phyloP scores from a whole-genome alignment of 2,888 invertebrate genomes.

The Chymomyza amoena region DNA sequence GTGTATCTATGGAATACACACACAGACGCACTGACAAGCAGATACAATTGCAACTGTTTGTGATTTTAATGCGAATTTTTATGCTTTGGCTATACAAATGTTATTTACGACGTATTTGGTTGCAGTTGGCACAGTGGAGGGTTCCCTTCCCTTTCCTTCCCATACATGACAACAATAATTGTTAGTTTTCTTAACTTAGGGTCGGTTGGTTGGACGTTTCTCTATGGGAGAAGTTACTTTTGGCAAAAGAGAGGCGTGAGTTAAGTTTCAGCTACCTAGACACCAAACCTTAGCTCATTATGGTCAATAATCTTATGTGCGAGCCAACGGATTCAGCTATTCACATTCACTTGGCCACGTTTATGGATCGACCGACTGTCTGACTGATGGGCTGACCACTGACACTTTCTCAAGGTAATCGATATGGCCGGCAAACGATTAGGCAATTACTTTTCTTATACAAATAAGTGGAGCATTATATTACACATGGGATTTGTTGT shows the following conservation, averaged over 20 bases:
- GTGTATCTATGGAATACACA: background rate
- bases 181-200: background rate
- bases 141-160: background rate
- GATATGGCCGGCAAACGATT: slow-evolving; percentile 42
- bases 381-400: slow-evolving; percentile 16
- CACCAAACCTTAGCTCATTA: slow-evolving; percentile 47
- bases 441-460: slow-evolving; percentile 37
- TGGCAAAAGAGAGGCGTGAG: slow-evolving; percentile 43
- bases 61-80: slow-evolving; percentile 63
- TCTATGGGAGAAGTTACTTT: background rate
- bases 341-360: slow-evolving; percentile 7
- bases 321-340: slow-evolving; percentile 16
- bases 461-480: background rate
- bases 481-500: background rate
- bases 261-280: slow-evolving; percentile 36
- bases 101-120: slow-evolving; percentile 45
- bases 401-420: slow-evolving; percentile 38
- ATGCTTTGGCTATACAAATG: slow-evolving; percentile 57
- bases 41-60: slow-evolving; percentile 66
- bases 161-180: slow-evolving; percentile 15
- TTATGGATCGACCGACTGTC: slow-evolving; percentile 11
- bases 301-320: slow-evolving; percentile 37
- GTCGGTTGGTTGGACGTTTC: background rate
- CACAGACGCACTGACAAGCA: slow-evolving; percentile 11
- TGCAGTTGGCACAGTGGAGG: slow-evolving; percentile 25